These are phyloP conservation scores for Nycticryphes semicollaris DNA, from an alignment of 2,113 vertebrate species.

Conservation along the genomic window DNA sequence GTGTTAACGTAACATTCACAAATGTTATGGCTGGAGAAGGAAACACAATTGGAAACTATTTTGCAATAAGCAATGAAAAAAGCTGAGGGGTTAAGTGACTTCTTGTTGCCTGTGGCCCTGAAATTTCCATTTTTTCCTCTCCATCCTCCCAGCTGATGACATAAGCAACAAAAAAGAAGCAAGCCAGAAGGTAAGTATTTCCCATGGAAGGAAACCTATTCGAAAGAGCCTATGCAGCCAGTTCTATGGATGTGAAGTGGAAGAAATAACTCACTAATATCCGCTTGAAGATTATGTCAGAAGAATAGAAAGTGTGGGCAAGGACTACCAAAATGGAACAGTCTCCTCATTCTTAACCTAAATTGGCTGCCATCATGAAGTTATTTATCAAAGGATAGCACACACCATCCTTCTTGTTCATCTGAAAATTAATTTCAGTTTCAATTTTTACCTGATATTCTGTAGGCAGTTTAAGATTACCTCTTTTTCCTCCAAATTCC, in stretches of 20 bases:
- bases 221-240: not conserved
- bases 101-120: not conserved
- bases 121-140: not conserved
- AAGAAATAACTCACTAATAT: not conserved
- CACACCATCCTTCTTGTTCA: not conserved
- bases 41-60: not conserved
- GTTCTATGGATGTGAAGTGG: not conserved
- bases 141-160: not conserved
- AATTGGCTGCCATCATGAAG: not conserved
- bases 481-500: not conserved
- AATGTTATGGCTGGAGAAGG: not conserved
- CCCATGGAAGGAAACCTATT: not conserved
- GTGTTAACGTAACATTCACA: not conserved
- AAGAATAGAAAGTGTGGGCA: not conserved
- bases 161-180: not conserved
- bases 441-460: not conserved
- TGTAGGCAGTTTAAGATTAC: not conserved
- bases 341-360: not conserved
- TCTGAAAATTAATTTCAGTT: not conserved
- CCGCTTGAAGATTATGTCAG: not conserved
- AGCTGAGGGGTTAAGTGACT: not conserved
- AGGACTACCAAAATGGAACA: not conserved
- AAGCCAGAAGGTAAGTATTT: not conserved
- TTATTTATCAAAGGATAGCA: not conserved
- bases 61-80: not conserved